Percentiles rank a stretch among this genome's conserved stretches.
Evolutionary conservation across 2,888 invertebrate species (phyloP).

Genomic region (Eudasyphora cyanicolor): DNA sequence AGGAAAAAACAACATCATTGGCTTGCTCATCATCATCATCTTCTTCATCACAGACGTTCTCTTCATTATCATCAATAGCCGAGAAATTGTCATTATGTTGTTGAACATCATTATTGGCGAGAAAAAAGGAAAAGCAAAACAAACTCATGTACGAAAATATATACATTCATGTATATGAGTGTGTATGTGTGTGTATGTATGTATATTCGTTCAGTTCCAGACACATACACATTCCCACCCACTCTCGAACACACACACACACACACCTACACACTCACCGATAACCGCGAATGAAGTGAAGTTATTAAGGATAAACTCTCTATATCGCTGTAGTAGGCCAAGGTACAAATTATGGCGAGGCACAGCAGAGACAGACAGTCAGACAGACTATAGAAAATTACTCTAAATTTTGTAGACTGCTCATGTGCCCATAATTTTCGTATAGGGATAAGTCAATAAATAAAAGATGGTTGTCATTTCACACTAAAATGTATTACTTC

Average conservation of each 20-base stretch:
- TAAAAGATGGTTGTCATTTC: no score
- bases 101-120: background rate
- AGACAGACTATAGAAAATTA: background rate
- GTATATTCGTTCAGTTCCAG: background rate
- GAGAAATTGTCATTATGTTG: no score
- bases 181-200: background rate
- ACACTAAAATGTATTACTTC: no score
- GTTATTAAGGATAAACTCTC: constrained; percentile 33
- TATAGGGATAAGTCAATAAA: background rate
- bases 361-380: constrained; percentile 37
- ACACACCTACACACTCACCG: background rate
- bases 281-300: constrained; percentile 15
- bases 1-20: background rate
- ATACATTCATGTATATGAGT: background rate
- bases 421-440: background rate
- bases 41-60: constrained; percentile 1
- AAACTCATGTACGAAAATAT: background rate
- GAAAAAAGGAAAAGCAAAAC: constrained; percentile 10
- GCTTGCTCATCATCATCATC: background rate
- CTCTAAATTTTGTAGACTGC: background rate
- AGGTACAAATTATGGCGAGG: constrained; percentile 28
- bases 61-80: constrained; percentile 17
- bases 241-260: background rate
- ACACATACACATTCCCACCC: background rate
- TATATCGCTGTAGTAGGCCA: constrained; percentile 19